phyloP scores from a whole-genome alignment of 2,888 invertebrate species.

The Dorcus parallelipipedus region DNA sequence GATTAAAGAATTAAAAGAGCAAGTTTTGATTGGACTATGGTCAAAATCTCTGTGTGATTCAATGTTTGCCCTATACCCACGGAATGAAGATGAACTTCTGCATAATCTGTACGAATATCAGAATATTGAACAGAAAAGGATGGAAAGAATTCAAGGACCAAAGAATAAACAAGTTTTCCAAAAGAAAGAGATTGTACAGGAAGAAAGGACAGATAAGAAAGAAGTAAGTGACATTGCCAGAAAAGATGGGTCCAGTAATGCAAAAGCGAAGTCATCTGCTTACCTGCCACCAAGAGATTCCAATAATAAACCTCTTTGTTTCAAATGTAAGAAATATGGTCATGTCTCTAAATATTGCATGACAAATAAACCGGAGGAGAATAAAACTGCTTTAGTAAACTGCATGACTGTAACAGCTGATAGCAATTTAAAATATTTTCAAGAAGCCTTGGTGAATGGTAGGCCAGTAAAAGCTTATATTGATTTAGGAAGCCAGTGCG shows the following conservation, averaged over 20 bases:
- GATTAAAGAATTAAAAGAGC: constrained; percentile 1
- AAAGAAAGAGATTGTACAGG: too few relatives aligned
- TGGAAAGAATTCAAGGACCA: background rate
- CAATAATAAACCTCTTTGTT: background rate
- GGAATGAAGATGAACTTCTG: background rate
- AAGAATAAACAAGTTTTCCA: background rate
- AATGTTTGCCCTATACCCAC: background rate
- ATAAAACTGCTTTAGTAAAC: too few relatives aligned
- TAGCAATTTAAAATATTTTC: background rate
- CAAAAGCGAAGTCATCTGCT: background rate
- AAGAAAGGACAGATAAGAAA: background rate
- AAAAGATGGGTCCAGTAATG: background rate
- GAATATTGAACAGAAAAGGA: background rate
- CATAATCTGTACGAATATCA: background rate
- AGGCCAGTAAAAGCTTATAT: background rate
- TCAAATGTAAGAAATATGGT: constrained; percentile 1
- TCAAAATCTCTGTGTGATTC: background rate
- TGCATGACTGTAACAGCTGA: too few relatives aligned
- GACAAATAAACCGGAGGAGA: too few relatives aligned
- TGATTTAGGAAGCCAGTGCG: background rate
- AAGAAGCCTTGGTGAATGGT: background rate
- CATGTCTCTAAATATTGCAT: background rate
- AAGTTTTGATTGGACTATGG: background rate
- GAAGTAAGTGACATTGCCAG: background rate
- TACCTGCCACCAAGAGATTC: background rate